phyloP scores from a whole-genome alignment of 2,797 vertebrate species.

The Eleutherodactylus coqui region DNA sequence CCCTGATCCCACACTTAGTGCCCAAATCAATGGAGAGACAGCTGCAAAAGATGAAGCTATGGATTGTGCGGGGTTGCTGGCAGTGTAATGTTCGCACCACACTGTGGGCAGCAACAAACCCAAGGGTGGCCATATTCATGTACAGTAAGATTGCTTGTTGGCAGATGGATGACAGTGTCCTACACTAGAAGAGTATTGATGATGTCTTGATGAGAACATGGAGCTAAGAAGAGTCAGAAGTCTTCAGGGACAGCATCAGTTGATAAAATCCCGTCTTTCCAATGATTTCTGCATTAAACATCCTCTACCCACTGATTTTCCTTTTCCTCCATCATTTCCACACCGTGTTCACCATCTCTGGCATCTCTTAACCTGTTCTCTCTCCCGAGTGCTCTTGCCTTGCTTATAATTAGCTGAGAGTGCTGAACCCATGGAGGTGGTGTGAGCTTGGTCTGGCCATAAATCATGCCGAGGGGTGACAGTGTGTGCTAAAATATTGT shows the following conservation, averaged over 20 bases:
- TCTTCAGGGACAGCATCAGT: slow-evolving; percentile 13
- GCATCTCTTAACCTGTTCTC: slow-evolving; percentile 14
- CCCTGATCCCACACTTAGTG: too few relatives aligned
- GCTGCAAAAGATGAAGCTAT: too few relatives aligned
- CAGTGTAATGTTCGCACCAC: neutral
- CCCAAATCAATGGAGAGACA: too few relatives aligned
- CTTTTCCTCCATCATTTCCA: neutral
- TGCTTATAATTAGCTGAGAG: slow-evolving; percentile 55
- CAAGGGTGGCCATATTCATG: neutral
- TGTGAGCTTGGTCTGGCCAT: slow-evolving; percentile 53
- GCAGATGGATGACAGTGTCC: neutral
- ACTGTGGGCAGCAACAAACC: neutral
- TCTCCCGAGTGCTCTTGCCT: slow-evolving; percentile 24
- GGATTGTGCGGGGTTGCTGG: neutral
- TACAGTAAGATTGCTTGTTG: neutral
- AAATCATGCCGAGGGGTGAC: slow-evolving; percentile 63
- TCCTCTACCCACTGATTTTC: neutral
- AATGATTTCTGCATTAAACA: neutral
- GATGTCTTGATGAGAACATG: slow-evolving; percentile 17
- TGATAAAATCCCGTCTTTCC: neutral
- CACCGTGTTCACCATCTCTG: neutral
- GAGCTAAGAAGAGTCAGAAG: neutral
- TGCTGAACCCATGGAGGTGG: slow-evolving; percentile 51
- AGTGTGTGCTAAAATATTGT: slow-evolving; percentile 63
- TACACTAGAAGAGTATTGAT: slow-evolving; percentile 3